Conservation (phyloP, 2,797 vertebrate species). For the Rhinoraja longicauda region DNA sequence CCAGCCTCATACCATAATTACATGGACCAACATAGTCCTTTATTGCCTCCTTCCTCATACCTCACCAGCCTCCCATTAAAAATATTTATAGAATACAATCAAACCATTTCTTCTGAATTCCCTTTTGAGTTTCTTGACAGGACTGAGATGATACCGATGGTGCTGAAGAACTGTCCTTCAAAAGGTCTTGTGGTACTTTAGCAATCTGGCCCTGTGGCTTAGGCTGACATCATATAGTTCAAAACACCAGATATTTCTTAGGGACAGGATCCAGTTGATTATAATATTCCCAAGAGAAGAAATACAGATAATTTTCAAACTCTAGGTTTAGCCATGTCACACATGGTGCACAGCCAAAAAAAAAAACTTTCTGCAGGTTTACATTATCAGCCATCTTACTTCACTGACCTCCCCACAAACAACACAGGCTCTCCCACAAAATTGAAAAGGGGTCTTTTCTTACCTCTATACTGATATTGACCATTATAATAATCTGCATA, state of each 20-base stretch:
- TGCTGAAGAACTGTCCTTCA: neutral
- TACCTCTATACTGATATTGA: slow-evolving; percentile 79
- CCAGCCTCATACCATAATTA: too few relatives aligned
- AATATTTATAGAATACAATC: too few relatives aligned
- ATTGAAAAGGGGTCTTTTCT: neutral
- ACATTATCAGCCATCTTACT: neutral
- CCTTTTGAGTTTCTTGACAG: too few relatives aligned
- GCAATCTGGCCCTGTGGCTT: neutral
- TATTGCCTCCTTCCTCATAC: too few relatives aligned
- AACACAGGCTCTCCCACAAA: neutral
- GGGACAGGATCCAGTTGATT: neutral
- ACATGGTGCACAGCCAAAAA: neutral
- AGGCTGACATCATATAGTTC: neutral
- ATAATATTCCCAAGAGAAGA: neutral
- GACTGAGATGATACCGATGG: too few relatives aligned
- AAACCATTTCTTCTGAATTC: too few relatives aligned
- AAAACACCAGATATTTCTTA: neutral
- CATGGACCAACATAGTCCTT: too few relatives aligned
- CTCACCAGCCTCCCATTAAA: too few relatives aligned
- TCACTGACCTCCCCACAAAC: neutral
- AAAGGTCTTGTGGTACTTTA: too few relatives aligned
- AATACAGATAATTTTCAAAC: neutral
- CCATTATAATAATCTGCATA: slow-evolving; percentile 73
- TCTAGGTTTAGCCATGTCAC: neutral
- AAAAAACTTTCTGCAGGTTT: neutral